Conservation (phyloP, 2,888 invertebrate species). For the Stramonita haemastoma region DNA sequence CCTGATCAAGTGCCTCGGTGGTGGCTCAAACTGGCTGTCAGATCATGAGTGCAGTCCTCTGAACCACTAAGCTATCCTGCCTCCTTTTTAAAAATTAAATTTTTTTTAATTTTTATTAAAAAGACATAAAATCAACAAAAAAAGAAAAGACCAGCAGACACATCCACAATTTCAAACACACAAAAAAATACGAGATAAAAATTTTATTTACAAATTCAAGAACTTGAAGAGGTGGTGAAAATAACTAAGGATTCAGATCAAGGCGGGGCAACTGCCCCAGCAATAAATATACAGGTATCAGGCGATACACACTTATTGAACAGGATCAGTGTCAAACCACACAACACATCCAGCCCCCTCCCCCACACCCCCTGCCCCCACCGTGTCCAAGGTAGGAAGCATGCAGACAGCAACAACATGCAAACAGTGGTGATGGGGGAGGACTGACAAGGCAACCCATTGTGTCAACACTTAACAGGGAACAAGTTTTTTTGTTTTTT, state of each 20-base stretch:
- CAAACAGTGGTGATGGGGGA: constrained; percentile 18
- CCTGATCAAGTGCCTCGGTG: too few species aligned
- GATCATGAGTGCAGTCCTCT: too few species aligned
- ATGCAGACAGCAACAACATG: constrained; percentile 31
- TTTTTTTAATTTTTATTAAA: too few species aligned
- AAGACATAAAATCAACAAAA: not conserved
- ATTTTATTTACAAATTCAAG: constrained; percentile 70
- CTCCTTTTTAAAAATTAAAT: too few species aligned
- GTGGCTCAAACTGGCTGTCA: too few species aligned
- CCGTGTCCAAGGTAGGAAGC: constrained; percentile 16
- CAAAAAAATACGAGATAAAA: constrained; percentile 64
- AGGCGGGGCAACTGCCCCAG: constrained; percentile 43
- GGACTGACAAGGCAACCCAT: constrained; percentile 3
- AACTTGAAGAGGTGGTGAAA: constrained; percentile 53
- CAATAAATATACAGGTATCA: constrained; percentile 41
- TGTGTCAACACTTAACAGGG: constrained; percentile 13
- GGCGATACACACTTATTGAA: constrained; percentile 31
- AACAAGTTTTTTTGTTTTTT: too few species aligned
- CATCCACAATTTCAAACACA: not conserved
- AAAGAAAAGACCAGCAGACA: not conserved
- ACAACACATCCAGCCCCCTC: not conserved
- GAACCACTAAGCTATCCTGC: too few species aligned
- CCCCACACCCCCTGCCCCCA: not conserved
- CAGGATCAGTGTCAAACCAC: constrained; percentile 34
- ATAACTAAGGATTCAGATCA: constrained; percentile 43